Conservation (phyloP, 2,113 vertebrate genomes). For the Ictidomys tridecemlineatus region DNA sequence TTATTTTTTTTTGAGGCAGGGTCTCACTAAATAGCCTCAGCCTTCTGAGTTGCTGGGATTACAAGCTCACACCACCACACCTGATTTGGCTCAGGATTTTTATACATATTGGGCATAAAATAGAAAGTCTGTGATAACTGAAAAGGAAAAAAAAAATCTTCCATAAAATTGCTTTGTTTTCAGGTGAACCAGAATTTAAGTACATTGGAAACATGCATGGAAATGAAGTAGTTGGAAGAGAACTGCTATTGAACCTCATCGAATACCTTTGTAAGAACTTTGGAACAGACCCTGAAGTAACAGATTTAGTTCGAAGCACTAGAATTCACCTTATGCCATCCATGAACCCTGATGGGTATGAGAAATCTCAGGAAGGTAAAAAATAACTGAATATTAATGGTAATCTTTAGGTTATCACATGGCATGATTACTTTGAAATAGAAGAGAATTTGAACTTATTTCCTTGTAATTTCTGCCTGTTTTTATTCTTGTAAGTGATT, state of each 20-base stretch:
- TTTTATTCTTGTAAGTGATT: conserved; percentile 10
- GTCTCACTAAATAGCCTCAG: no score
- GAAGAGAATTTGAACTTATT: conserved; percentile 46
- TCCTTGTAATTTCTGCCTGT: not conserved
- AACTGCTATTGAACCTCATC: conserved; percentile 96
- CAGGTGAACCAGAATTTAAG: conserved; percentile 98
- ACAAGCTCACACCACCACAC: not conserved
- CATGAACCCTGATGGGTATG: conserved; percentile 99
- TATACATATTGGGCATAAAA: not conserved
- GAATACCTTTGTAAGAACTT: conserved; percentile 98
- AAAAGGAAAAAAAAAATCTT: conserved; percentile 48
- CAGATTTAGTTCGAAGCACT: conserved; percentile 92
- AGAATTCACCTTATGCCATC: conserved; percentile 99
- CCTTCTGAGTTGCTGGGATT: no score
- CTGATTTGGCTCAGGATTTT: not conserved
- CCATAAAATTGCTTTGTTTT: conserved; percentile 58
- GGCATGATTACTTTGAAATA: not conserved
- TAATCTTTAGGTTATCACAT: not conserved
- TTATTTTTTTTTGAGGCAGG: not conserved
- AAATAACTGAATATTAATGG: not conserved
- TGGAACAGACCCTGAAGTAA: conserved; percentile 94
- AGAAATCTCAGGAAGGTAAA: conserved; percentile 94
- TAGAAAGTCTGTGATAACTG: not conserved
- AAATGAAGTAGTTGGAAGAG: conserved; percentile 97
- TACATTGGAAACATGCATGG: conserved; percentile 99